Evolutionary conservation across 2,797 vertebrate species (phyloP).

Genomic region (Gouania willdenowi): DNA sequence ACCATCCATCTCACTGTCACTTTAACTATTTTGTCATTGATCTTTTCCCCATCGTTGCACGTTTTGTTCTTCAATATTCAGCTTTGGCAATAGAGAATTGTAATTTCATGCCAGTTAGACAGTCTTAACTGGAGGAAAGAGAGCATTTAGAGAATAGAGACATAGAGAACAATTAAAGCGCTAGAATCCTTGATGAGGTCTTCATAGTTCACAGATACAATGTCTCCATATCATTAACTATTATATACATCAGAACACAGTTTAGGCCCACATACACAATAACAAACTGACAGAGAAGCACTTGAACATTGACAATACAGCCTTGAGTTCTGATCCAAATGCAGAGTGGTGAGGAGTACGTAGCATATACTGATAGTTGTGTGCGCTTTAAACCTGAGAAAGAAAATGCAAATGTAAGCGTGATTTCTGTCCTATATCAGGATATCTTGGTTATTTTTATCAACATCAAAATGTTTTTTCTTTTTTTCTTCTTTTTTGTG

Average conservation of each 20-base stretch:
- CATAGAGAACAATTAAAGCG: conserved; percentile 72
- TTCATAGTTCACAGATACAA: conserved; percentile 67
- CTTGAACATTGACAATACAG: conserved; percentile 66
- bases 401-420: conserved; percentile 51
- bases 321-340: conserved; percentile 56
- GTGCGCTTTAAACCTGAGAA: conserved; percentile 63
- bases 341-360: conserved; percentile 33
- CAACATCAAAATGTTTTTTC: background rate
- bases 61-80: conserved; percentile 66
- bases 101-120: conserved; percentile 72
- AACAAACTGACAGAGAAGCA: conserved; percentile 76
- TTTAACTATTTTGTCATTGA: conserved; percentile 35
- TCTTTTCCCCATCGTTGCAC: conserved; percentile 21
- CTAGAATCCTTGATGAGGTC: conserved; percentile 67
- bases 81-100: conserved; percentile 78
- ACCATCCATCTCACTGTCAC: conserved; percentile 39
- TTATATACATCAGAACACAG: conserved; percentile 75
- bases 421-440: conserved; percentile 9
- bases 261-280: conserved; percentile 74
- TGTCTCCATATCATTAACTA: conserved; percentile 70
- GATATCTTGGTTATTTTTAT: conserved; percentile 2
- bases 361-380: conserved; percentile 19
- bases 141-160: conserved; percentile 69
- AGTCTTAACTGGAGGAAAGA: conserved; percentile 68
- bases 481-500: background rate